Percentiles rank a stretch among this genome's conserved stretches.
These are phyloP conservation scores for Antheraea yamamai DNA, from an alignment of 2,888 invertebrate genomes.

Conservation along the genomic window DNA sequence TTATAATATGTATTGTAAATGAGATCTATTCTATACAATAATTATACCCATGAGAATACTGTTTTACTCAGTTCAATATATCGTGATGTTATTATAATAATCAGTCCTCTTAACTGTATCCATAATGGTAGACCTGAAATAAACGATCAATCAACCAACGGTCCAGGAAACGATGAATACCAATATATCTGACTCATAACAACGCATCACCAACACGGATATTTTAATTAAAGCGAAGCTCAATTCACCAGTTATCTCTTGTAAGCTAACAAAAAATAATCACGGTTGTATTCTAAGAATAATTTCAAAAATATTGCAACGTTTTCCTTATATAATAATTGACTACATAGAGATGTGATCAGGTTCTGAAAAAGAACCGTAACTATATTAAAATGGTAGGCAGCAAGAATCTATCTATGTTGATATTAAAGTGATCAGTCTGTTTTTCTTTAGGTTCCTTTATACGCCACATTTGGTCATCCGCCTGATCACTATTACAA, in stretches of 20 bases:
- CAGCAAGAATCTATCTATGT: not conserved
- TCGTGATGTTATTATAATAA: not conserved
- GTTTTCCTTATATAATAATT: slow-evolving; percentile 7
- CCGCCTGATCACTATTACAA: not conserved
- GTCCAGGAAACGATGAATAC: slow-evolving; percentile 71
- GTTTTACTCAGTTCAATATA: too few species aligned
- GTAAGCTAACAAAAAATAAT: slow-evolving; percentile 33
- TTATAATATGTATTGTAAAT: too few species aligned
- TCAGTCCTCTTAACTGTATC: not conserved
- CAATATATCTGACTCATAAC: slow-evolving; percentile 48
- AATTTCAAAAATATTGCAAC: slow-evolving; percentile 28
- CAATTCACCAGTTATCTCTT: slow-evolving; percentile 5
- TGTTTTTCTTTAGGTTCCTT: not conserved
- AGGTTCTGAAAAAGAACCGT: not conserved
- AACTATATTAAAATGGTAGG: not conserved
- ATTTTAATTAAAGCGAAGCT: slow-evolving; percentile 10
- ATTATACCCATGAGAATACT: too few species aligned
- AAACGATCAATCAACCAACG: slow-evolving; percentile 40
- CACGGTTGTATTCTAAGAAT: slow-evolving; percentile 39
- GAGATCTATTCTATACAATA: too few species aligned
- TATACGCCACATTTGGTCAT: not conserved
- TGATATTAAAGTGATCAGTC: not conserved
- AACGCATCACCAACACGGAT: slow-evolving; percentile 16
- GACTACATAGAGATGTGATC: not conserved
- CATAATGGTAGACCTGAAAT: slow-evolving; percentile 29